These are phyloP conservation scores for Nothocercus julius DNA, from an alignment of 2,113 vertebrate species.

Conservation along the genomic window DNA sequence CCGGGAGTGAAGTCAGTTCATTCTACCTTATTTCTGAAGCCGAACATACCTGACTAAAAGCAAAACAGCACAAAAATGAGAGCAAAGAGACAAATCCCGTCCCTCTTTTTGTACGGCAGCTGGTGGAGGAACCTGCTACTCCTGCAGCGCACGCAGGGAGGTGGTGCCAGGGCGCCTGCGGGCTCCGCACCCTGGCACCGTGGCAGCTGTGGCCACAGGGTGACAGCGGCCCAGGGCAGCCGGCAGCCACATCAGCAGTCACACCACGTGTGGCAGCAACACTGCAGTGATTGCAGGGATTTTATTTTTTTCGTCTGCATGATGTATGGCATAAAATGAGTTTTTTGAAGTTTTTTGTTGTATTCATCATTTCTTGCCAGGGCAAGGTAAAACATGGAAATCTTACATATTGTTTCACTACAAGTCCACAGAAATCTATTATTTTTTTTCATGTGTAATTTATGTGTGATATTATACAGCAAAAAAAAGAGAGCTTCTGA, in stretches of 20 bases:
- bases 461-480: neutral
- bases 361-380: neutral
- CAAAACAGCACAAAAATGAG: neutral
- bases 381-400: neutral
- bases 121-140: neutral
- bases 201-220: neutral
- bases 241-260: neutral
- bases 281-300: neutral
- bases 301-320: neutral
- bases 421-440: neutral
- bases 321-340: neutral
- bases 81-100: neutral
- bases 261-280: neutral
- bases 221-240: rapidly evolving
- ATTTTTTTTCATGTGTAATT: neutral
- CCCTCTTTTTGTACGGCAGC: neutral
- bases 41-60: neutral
- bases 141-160: rapidly evolving
- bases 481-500: neutral
- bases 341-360: neutral
- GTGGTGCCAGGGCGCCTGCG: neutral
- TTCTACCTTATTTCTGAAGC: neutral
- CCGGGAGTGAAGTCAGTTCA: neutral
- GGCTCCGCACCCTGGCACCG: neutral
- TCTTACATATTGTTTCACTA: neutral